Evolutionary conservation across 1,140 invertebrate species (phyloP).

Genomic region (Caenorhabditis tropicalis): DNA sequence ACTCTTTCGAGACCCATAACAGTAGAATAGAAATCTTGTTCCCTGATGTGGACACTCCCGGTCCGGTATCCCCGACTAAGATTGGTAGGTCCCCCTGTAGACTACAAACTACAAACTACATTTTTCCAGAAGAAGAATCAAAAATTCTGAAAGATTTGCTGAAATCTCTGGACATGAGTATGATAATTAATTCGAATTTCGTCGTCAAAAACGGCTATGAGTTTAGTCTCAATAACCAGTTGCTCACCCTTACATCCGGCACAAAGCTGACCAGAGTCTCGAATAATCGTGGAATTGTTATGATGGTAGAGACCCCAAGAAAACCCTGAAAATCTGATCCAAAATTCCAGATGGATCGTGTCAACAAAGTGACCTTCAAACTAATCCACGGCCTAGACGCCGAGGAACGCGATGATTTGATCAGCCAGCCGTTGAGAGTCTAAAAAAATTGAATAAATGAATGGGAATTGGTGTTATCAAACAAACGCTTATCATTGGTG

Average conservation of each 20-base stretch:
- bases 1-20: not conserved
- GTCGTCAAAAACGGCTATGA: not conserved
- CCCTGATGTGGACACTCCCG: not conserved
- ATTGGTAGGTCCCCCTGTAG: not conserved
- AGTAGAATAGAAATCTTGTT: not conserved
- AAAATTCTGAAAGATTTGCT: not conserved
- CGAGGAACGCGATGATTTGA: not conserved
- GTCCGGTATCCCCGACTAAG: not conserved
- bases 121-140: not conserved
- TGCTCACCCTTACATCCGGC: not conserved
- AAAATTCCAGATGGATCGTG: not conserved
- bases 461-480: too few species aligned
- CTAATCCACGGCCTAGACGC: not conserved
- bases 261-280: not conserved
- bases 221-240: not conserved
- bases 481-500: too few species aligned
- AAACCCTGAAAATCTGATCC: not conserved
- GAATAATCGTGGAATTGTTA: conserved; percentile 15
- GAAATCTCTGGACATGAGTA: conserved; percentile 18
- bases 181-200: conserved; percentile 18
- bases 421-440: not conserved
- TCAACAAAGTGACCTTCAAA: conserved; percentile 4
- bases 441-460: not conserved
- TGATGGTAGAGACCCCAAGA: not conserved
- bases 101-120: not conserved